phyloP scores from a whole-genome alignment of 2,888 invertebrate genomes.

The Xylocampa areola region DNA sequence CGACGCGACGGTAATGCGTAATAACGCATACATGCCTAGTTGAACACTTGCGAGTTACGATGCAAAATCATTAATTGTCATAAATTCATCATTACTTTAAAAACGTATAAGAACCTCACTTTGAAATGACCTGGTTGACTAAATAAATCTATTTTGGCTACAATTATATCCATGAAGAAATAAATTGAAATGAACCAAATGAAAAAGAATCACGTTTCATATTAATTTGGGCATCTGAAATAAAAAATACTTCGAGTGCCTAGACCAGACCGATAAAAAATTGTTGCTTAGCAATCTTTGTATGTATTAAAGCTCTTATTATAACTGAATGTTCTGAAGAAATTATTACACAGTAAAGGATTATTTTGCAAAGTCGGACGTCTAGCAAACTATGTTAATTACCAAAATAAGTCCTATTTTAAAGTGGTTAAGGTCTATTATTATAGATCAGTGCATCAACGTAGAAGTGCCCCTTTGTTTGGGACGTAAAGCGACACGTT shows the following conservation, averaged over 20 bases:
- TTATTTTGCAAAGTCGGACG: slow-evolving; percentile 36
- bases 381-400: slow-evolving; percentile 30
- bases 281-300: slow-evolving; percentile 4
- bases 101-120: too few relatives aligned
- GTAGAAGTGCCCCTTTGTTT: slow-evolving; percentile 46
- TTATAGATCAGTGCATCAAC: slow-evolving; percentile 20
- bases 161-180: not conserved
- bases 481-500: slow-evolving; percentile 43
- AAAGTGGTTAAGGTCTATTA: slow-evolving; percentile 22
- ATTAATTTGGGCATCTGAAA: not conserved
- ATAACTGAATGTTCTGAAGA: slow-evolving; percentile 13
- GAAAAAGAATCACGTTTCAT: not conserved
- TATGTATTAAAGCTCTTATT: slow-evolving; percentile 11
- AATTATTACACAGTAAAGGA: slow-evolving; percentile 26
- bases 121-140: too few relatives aligned
- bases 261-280: slow-evolving; percentile 42
- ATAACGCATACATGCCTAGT: too few relatives aligned
- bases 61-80: too few relatives aligned
- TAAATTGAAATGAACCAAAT: slow-evolving; percentile 4
- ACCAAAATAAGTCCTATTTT: slow-evolving; percentile 30
- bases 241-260: slow-evolving; percentile 16
- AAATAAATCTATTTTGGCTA: not conserved
- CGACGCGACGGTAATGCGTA: too few relatives aligned
- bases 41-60: too few relatives aligned
- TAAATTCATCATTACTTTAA: too few relatives aligned